Percentiles rank a stretch among this genome's conserved stretches.
Evolutionary conservation across 2,797 vertebrate species (phyloP).

Genomic region (Oryzias sinensis): DNA sequence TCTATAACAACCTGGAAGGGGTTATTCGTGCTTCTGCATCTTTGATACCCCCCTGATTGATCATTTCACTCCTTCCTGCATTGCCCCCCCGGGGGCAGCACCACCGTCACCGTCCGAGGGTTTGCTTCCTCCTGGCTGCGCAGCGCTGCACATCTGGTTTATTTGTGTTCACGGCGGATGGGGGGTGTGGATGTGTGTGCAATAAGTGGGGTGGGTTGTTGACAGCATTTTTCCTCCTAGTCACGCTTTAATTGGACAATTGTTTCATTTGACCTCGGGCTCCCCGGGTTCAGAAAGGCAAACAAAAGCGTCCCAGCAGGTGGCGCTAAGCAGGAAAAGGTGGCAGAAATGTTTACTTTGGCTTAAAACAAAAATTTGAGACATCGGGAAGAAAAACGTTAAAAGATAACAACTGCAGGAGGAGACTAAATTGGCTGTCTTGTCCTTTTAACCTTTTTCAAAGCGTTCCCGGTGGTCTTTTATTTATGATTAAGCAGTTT

Average conservation of each 20-base stretch:
- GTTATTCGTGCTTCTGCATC: constrained; percentile 9
- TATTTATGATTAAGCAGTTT: too few species aligned
- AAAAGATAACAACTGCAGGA: too few species aligned
- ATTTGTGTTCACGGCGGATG: constrained; percentile 29
- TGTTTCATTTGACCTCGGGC: constrained; percentile 55
- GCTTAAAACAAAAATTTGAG: neutral
- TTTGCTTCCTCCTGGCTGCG: constrained; percentile 35
- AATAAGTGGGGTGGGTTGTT: constrained; percentile 12
- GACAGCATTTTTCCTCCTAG: constrained; percentile 48
- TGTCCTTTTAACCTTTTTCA: too few species aligned
- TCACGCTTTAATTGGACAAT: constrained; percentile 61
- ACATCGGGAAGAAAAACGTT: too few species aligned
- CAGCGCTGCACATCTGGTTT: constrained; percentile 55
- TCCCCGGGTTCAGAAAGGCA: constrained; percentile 41
- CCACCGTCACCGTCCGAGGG: constrained; percentile 36
- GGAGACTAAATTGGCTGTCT: too few species aligned
- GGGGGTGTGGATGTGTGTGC: constrained; percentile 4
- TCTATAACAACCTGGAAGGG: constrained; percentile 21
- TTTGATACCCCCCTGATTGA: constrained; percentile 41
- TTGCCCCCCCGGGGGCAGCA: constrained; percentile 34
- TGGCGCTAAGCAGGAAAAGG: constrained; percentile 47
- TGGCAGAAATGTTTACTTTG: constrained; percentile 31
- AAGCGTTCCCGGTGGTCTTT: too few species aligned
- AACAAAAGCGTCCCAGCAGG: constrained; percentile 29
- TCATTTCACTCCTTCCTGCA: constrained; percentile 48